phyloP scores from a whole-genome alignment of 2,888 invertebrate genomes.

The Yponomeuta cagnagella region DNA sequence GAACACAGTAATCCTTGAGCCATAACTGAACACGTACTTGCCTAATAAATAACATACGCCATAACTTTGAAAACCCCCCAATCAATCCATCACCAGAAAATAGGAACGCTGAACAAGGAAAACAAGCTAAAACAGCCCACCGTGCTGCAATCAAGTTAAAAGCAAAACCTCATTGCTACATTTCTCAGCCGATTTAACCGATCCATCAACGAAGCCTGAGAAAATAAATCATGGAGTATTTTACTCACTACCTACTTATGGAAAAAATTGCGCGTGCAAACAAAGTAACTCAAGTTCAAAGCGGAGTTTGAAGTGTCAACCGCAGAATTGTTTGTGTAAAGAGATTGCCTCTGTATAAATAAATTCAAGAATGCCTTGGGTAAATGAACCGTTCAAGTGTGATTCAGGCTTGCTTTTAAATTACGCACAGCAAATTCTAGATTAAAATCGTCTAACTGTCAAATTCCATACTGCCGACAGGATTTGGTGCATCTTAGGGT shows the following conservation, averaged over 20 bases:
- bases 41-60: neutral
- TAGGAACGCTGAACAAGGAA: neutral
- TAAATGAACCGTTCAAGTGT: no score
- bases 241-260: neutral
- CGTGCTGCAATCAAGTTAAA: neutral
- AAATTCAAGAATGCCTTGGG: no score
- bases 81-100: neutral
- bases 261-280: neutral
- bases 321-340: no score
- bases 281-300: neutral
- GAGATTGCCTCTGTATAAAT: no score
- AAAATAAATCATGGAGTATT: neutral
- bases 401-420: no score
- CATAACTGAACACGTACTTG: no score
- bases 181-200: conserved; percentile 1
- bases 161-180: conserved; percentile 3
- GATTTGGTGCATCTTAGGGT: no score
- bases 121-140: neutral
- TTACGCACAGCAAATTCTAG: no score
- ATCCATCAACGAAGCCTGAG: neutral
- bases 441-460: no score
- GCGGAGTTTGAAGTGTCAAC: no score
- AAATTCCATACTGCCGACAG: no score
- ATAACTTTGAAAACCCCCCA: neutral
- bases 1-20: no score